Conservation (phyloP, 2,888 invertebrate species). For the Drosophila meridionalis region DNA sequence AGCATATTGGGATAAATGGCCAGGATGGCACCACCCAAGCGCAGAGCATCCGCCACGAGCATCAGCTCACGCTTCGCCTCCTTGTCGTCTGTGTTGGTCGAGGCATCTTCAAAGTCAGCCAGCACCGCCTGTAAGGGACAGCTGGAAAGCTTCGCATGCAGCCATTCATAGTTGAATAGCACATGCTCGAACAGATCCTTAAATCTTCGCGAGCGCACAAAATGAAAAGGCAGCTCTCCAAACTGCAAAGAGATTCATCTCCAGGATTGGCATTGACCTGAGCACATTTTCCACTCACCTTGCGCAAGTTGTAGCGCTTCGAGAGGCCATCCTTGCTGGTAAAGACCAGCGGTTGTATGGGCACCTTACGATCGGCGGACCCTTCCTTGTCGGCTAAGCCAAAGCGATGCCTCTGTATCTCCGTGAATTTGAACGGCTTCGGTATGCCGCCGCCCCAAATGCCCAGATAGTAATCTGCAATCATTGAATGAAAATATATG, state of each 20-base stretch:
- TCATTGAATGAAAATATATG: constrained; percentile 98
- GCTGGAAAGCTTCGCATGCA: constrained; percentile 97
- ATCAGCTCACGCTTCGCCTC: constrained; percentile 92
- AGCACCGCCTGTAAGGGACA: constrained; percentile 97
- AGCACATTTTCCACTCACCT: constrained; percentile 86
- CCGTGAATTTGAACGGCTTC: constrained; percentile 98
- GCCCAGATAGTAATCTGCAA: constrained; percentile 98
- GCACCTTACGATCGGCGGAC: constrained; percentile 96
- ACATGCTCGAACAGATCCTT: constrained; percentile 96
- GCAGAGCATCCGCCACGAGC: constrained; percentile 96
- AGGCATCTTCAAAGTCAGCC: constrained; percentile 98
- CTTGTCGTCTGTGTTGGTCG: constrained; percentile 91
- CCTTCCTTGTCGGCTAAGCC: constrained; percentile 92
- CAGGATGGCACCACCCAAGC: constrained; percentile 97
- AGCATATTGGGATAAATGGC: constrained; percentile 97
- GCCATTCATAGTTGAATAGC: constrained; percentile 98
- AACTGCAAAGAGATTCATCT: constrained; percentile 87
- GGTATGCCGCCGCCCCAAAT: constrained; percentile 98
- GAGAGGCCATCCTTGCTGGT: constrained; percentile 95
- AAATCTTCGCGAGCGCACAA: constrained; percentile 95
- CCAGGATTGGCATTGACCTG: background rate
- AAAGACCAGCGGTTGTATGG: constrained; percentile 96
- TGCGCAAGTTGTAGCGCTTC: constrained; percentile 96
- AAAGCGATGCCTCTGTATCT: constrained; percentile 95
- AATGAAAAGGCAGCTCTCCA: constrained; percentile 97